Percentiles rank a stretch among this genome's conserved stretches.
Evolutionary conservation across 2,888 invertebrate genomes (phyloP).

Genomic region (Parapristionchus giblindavisi): DNA sequence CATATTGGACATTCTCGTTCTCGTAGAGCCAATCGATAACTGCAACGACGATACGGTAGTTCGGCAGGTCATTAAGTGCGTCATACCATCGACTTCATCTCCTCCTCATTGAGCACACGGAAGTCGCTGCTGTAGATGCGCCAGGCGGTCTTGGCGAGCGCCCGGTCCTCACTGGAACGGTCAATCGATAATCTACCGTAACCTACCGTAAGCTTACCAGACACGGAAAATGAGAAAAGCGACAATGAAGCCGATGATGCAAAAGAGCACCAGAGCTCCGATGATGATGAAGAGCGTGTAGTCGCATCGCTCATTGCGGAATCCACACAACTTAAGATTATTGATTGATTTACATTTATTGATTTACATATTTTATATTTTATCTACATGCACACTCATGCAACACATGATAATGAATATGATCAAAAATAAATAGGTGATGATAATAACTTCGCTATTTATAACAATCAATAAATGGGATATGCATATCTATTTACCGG

Average conservation of each 20-base stretch:
- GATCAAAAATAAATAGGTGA: too few species aligned
- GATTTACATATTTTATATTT: neutral
- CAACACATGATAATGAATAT: too few species aligned
- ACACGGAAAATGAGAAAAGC: constrained; percentile 56
- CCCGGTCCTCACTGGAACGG: constrained; percentile 60
- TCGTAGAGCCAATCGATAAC: constrained; percentile 64
- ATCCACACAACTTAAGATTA: constrained; percentile 54
- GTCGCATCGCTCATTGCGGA: constrained; percentile 60
- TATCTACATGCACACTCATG: too few species aligned
- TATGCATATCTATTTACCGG: constrained; percentile 42
- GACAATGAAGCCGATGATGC: constrained; percentile 33
- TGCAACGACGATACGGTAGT: constrained; percentile 38
- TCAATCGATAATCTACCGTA: neutral
- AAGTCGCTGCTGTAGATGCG: constrained; percentile 65
- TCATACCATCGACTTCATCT: constrained; percentile 67
- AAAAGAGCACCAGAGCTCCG: constrained; percentile 39
- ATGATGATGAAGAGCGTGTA: constrained; percentile 56
- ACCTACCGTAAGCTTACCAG: constrained; percentile 45
- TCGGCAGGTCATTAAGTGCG: neutral
- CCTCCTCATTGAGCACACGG: constrained; percentile 64
- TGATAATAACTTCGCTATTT: neutral
- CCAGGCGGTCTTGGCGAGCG: constrained; percentile 64
- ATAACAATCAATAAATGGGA: neutral
- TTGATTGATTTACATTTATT: neutral
- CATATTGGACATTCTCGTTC: constrained; percentile 67